A percentile compares a stretch with the other conserved stretches of the same genome.
These are phyloP conservation scores for Anhinga rufa DNA, from an alignment of 2,113 vertebrate genomes.

Conservation along the genomic window DNA sequence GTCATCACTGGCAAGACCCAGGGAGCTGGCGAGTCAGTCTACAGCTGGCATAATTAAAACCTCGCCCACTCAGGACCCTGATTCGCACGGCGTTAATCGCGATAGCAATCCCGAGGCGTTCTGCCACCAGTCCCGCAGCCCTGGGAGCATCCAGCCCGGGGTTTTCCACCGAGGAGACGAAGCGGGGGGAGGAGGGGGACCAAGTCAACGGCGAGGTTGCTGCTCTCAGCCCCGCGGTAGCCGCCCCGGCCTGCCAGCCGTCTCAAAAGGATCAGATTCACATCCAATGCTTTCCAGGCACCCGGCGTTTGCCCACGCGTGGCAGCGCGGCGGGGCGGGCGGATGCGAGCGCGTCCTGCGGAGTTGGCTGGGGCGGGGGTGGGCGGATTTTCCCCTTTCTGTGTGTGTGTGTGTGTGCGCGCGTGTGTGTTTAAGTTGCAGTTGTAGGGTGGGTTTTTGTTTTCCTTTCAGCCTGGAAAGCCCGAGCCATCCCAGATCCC, in stretches of 20 bases:
- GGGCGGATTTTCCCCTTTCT: background rate
- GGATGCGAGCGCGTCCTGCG: background rate
- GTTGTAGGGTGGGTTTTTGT: background rate
- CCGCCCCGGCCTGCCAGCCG: background rate
- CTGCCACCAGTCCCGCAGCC: background rate
- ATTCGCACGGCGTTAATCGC: conserved; percentile 22
- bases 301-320: background rate
- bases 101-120: background rate
- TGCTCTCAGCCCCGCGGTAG: background rate
- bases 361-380: background rate
- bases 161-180: conserved; percentile 9
- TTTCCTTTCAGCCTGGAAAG: background rate
- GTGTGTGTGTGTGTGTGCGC: background rate
- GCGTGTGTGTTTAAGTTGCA: background rate
- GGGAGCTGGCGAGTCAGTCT: background rate
- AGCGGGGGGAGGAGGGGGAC: background rate
- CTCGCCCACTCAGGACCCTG: background rate
- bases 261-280: background rate
- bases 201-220: background rate
- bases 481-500: background rate
- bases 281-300: background rate
- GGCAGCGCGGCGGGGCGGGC: background rate
- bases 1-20: conserved; percentile 4
- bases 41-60: background rate
- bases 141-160: background rate